Base-by-base conservation (phyloP, 2,113 vertebrate species). In the Callocephalon fimbriatum region DNA sequence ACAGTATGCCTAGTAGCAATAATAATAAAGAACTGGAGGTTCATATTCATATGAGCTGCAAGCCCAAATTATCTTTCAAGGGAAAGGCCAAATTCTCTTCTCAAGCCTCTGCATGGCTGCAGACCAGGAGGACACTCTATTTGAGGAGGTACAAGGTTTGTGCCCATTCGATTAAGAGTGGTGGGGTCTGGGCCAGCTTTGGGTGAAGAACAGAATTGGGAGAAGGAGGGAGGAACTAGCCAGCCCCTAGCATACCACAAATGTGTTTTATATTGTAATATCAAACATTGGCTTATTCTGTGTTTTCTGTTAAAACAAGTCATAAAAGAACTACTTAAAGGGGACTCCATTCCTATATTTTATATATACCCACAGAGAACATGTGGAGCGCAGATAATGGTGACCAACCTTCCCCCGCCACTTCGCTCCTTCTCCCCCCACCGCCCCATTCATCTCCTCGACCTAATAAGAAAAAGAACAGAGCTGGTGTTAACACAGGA, bases 371-470 rank as follows among this genome's bases (percentile, higher is more conserved):
- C 97, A 95, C 97, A 79, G 91, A 86, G 96, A 95, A 97, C 98
- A 98, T 97, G 97, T 98, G 98, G 97, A 96, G 96, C 0, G 59
- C 98, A 98, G 98, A 98, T 97, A 98, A 98, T 21, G 96, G 96
- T 89, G 92, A 48, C 95, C 96, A 94, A 80, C 91, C 96, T 96
- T 58, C 91, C 94, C 86, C 51, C 2, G 4, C 70, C 3, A 12
- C 82, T 70, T 53, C 1, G 2, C 86, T 86, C 79, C 76, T 56
- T 83, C 76, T 54, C 45, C 81, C 88, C 58, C 78, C 93, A 40
- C 29, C 2, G 7, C 90, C 94, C 74, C 90, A 94, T 80, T 94
- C 95, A 95, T 97, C 96, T 97, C 93, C 48, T 21, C 47, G 3
- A 95, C 97, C 96, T 98, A 98, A 97, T 85, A 86, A 97, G 97